A percentile compares a stretch with the other conserved stretches of the same genome.
These are phyloP conservation scores for Drosophila parabipectinata DNA, from an alignment of 1,140 invertebrate genomes.

Conservation along the genomic window DNA sequence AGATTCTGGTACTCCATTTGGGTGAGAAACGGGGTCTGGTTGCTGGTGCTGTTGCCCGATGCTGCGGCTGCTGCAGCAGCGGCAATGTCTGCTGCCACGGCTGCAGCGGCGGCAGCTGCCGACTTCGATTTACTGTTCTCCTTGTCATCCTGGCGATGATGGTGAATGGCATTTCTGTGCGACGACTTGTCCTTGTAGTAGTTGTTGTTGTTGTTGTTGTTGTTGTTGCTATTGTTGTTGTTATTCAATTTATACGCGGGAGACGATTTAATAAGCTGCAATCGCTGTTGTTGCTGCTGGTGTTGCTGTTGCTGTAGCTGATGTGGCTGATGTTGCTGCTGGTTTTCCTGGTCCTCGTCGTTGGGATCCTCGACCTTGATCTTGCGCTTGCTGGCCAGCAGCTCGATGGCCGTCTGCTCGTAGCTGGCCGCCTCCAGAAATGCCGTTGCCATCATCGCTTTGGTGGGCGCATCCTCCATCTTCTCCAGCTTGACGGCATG, in stretches of 20 bases:
- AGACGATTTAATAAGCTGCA: conserved; percentile 84
- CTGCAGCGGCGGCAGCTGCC: conserved; percentile 22
- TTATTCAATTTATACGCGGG: conserved; percentile 80
- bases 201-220: conserved; percentile 44
- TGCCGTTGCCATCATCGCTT: conserved; percentile 76
- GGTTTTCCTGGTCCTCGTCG: conserved; percentile 70
- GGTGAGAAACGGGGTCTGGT: conserved; percentile 68
- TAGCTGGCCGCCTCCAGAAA: conserved; percentile 75
- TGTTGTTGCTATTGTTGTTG: conserved; percentile 62
- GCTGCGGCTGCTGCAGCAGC: conserved; percentile 38
- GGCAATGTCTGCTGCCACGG: conserved; percentile 22
- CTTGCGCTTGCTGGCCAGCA: conserved; percentile 74
- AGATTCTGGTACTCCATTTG: conserved; percentile 83
- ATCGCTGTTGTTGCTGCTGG: conserved; percentile 72
- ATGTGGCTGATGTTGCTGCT: conserved; percentile 52
- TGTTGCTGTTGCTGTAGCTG: conserved; percentile 66
- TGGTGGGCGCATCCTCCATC: conserved; percentile 49
- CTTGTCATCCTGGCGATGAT: conserved; percentile 69
- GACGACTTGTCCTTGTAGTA: conserved; percentile 72
- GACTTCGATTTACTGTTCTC: conserved; percentile 63
- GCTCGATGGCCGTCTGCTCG: conserved; percentile 73
- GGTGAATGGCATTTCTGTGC: conserved; percentile 71
- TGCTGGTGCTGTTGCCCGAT: conserved; percentile 29
- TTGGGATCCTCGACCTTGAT: conserved; percentile 62
- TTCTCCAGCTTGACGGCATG: conserved; percentile 57